Evolutionary conservation across 2,113 vertebrate genomes (phyloP), one percentile per base, ranked within the genome.

Genomic region (Pituophis catenifer): DNA sequence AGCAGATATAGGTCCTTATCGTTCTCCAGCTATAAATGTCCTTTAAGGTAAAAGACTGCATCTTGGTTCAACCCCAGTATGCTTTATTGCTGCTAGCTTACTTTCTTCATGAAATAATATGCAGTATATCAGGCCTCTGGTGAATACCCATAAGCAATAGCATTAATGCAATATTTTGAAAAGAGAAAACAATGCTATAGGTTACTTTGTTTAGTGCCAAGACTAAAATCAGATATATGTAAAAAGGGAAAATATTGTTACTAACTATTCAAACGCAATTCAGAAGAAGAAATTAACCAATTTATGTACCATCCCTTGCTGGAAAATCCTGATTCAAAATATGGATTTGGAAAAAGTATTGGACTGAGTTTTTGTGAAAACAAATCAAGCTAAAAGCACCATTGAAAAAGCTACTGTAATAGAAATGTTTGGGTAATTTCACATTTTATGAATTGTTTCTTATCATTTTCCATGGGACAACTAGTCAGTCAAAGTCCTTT

Each of bases 241-340:
- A 33, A 54, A 91, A 92, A 57, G 85, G 48, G 89, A 81, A 91
- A 94, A 88, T 2, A 57, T 55, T 6, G 11, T n/a, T 92, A 3
- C n/a, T 89, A 93, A 91, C 81, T 91, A 48, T 54, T 70, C 48
- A 8, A 86, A 88, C 15, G 90, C 85, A 93, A 62, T 48, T 2
- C n/a, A 58, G 92, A 95, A 91, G 93, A 89, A 90, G n/a, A 33
- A 93, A 94, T 50, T 50, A 50, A 48, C 44, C 44, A 48, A 48
- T 48, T 48, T 48, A 48, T 7, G 44, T 12, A 86, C 21, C 24
- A 12, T 86, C 86, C 19, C 8, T 65, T 5, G 62, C 62, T 65
- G 62, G 62, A 65, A 29, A n/a, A 15, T 70, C 65, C 11, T n/a
- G 65, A n/a, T 70, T 70, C 65, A 70, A 70, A n/a, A 70, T 70